Percentiles rank a stretch among this genome's conserved stretches.
Evolutionary conservation across 2,888 invertebrate genomes (phyloP).

Genomic region (Mamestra brassicae): DNA sequence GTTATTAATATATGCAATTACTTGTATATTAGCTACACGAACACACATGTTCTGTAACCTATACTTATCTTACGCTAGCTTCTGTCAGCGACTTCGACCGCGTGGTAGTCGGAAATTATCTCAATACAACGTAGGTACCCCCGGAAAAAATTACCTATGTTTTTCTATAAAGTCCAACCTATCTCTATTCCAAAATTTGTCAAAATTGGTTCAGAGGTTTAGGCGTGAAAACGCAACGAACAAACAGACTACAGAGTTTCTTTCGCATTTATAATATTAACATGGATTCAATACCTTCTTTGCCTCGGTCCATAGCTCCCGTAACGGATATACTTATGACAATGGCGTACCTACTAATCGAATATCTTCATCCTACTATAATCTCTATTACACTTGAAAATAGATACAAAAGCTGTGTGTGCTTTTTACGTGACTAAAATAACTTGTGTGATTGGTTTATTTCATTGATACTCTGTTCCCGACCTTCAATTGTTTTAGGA

Average conservation of each 20-base stretch:
- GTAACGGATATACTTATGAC: slow-evolving; percentile 75
- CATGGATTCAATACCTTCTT: slow-evolving; percentile 69
- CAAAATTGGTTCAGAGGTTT: not conserved
- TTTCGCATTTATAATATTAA: not conserved
- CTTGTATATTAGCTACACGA: slow-evolving; percentile 52
- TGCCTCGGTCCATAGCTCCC: slow-evolving; percentile 71
- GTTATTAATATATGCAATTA: slow-evolving; percentile 57
- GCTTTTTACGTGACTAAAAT: slow-evolving; percentile 7
- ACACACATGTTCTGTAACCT: slow-evolving; percentile 49
- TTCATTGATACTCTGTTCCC: slow-evolving; percentile 47
- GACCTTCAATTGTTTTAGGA: slow-evolving; percentile 64
- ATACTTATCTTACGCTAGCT: slow-evolving; percentile 54
- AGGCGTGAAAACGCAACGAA: not conserved
- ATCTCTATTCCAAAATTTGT: not conserved
- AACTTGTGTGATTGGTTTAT: slow-evolving; percentile 32
- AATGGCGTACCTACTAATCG: slow-evolving; percentile 61
- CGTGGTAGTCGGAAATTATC: too few relatives aligned
- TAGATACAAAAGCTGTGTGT: slow-evolving; percentile 43
- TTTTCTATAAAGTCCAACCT: not conserved
- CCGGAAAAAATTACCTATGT: not conserved
- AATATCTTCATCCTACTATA: slow-evolving; percentile 39
- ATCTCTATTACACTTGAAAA: slow-evolving; percentile 34
- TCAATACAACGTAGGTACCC: not conserved
- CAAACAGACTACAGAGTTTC: not conserved
- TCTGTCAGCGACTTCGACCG: not conserved